Base-by-base conservation (phyloP, 2,888 invertebrate species). In the Thereva unica region DNA sequence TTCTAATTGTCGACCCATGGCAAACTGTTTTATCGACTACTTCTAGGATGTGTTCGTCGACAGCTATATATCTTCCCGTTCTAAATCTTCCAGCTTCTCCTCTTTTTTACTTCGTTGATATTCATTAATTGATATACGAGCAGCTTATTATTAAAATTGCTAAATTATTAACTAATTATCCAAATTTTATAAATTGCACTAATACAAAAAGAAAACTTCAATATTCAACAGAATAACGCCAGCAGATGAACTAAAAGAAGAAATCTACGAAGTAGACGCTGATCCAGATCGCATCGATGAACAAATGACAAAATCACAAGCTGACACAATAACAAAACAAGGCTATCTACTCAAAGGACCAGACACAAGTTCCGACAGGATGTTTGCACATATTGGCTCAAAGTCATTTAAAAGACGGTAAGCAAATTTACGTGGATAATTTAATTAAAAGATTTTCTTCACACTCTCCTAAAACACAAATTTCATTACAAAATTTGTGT, bases 261-360 rank as follows among this genome's bases (percentile, higher is more conserved):
- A 95, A 80, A 84, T 92, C 10, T 96, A 93, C 79, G 94, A 96
- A 82, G 88, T 95, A 70, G 96, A 96, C 80, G 89, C 91, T 5
- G 93, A 94, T 78, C 86, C 86, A 64, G 94, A 95, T 81, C 86
- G 87, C 72, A 87, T 89, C 71, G 90, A 92, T 78, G 90, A 91
- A 78, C 82, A 84, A 67, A 78, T 84, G 81, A 85, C 82, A 34
- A 75, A 84, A 72, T 84, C 86, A 3, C 89, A 89, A 76, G 85
- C 86, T 72, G 90, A 91, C 77, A 85, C 89, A 67, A 91, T 94
- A 71, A 91, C 93, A 57, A 95, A 95, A 82, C 91, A 95, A 80
- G 95, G 95, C 0, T 94, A 91, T 83, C 82, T 96, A 74, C 86
- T 93, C 82, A 95, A 95, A 81, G 95, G 95, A 52, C 94, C 95